A percentile compares a stretch with the other conserved stretches of the same genome.
phyloP scores from a whole-genome alignment of 2,113 vertebrate species.

The Mustela nigripes region DNA sequence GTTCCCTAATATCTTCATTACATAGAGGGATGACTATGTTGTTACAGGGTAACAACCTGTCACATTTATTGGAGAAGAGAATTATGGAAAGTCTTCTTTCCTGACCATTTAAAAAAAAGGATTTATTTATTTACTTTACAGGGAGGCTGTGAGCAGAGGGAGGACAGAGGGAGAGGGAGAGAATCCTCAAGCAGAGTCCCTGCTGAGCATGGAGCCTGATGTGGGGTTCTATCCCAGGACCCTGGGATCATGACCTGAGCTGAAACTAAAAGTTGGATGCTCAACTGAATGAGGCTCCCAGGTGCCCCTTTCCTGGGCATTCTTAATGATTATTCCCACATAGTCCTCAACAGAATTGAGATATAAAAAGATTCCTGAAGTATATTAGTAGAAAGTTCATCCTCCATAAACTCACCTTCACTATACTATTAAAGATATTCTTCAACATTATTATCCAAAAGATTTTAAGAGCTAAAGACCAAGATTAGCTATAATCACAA shows the following conservation, averaged over 20 bases:
- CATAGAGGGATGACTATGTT: background rate
- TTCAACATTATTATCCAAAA: conserved; percentile 46
- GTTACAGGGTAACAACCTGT: background rate
- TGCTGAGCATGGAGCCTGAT: background rate
- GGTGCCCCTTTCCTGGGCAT: background rate
- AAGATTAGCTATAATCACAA: conserved; percentile 16
- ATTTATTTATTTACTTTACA: background rate
- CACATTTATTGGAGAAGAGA: conserved; percentile 43
- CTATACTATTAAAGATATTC: background rate
- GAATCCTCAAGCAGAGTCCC: background rate
- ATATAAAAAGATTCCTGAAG: conserved; percentile 21
- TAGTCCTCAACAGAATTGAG: conserved; percentile 42
- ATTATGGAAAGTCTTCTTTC: background rate
- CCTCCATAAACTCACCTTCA: background rate
- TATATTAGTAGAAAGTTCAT: conserved; percentile 39
- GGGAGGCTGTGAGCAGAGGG: background rate
- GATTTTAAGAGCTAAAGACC: conserved; percentile 32
- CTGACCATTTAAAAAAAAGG: background rate
- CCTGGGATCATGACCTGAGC: background rate
- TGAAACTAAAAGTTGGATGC: background rate
- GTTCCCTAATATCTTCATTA: background rate
- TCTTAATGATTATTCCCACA: conserved; percentile 34
- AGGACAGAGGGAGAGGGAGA: background rate
- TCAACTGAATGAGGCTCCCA: background rate
- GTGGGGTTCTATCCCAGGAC: background rate